phyloP scores from a whole-genome alignment of 2,113 vertebrate genomes.

The Pteruthius melanotis region DNA sequence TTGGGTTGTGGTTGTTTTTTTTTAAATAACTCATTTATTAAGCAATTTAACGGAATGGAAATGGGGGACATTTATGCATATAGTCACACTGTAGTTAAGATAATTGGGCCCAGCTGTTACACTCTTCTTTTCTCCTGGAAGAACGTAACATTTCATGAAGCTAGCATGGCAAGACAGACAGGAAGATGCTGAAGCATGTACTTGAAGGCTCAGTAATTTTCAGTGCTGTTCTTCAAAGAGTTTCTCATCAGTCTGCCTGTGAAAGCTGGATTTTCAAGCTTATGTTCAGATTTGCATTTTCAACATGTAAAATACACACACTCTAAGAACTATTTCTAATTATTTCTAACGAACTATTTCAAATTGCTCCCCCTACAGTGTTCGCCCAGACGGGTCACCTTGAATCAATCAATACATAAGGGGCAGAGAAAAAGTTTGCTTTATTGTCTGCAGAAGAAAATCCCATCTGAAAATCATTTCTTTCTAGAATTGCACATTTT shows the following conservation, averaged over 20 bases:
- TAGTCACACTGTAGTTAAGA: constrained; percentile 57
- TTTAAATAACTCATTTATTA: constrained; percentile 54
- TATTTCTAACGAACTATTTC: neutral
- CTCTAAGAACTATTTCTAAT: neutral
- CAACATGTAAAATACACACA: neutral
- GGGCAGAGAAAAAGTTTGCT: constrained; percentile 18
- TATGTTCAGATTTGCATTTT: neutral
- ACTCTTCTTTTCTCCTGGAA: constrained; percentile 58
- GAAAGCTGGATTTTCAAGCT: neutral
- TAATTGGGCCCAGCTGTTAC: constrained; percentile 75
- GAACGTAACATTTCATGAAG: constrained; percentile 13
- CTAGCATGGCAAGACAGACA: constrained; percentile 20
- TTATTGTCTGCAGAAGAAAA: neutral
- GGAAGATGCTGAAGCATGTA: constrained; percentile 53
- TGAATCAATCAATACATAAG: constrained; percentile 32
- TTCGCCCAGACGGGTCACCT: neutral
- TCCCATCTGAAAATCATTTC: constrained; percentile 1
- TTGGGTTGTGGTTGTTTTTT: neutral
- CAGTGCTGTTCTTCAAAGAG: constrained; percentile 9
- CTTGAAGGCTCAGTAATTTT: constrained; percentile 42
- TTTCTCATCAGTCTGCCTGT: constrained; percentile 34
- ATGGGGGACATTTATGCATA: constrained; percentile 50
- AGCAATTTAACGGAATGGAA: constrained; percentile 57
- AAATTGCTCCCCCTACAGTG: neutral
- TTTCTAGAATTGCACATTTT: neutral